phyloP scores from a whole-genome alignment of 2,888 invertebrate genomes.

The Thymelicus lineola region DNA sequence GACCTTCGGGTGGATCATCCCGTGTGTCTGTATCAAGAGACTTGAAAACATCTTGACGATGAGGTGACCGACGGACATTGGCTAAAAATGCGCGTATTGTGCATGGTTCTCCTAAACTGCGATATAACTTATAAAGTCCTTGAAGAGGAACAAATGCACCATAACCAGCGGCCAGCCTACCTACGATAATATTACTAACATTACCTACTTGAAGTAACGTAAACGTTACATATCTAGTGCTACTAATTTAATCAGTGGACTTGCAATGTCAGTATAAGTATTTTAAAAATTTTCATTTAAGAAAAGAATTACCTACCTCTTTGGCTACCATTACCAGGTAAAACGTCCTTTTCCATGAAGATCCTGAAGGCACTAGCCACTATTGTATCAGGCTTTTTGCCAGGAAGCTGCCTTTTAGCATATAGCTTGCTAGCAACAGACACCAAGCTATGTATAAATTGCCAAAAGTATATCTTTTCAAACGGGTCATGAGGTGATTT shows the following conservation, averaged over 20 bases:
- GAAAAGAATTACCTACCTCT: conserved; percentile 60
- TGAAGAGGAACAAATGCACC: conserved; percentile 73
- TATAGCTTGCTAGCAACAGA: conserved; percentile 79
- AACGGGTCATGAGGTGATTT: conserved; percentile 81
- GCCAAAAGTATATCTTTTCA: conserved; percentile 86
- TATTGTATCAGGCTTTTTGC: conserved; percentile 72
- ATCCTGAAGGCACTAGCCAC: conserved; percentile 79
- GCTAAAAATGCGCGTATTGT: conserved; percentile 69
- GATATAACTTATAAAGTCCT: conserved; percentile 73
- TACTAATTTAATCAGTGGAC: too few relatives aligned
- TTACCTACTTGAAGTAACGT: too few relatives aligned
- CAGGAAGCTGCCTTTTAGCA: conserved; percentile 63
- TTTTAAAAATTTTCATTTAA: too few relatives aligned
- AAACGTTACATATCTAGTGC: too few relatives aligned
- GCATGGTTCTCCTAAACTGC: conserved; percentile 74
- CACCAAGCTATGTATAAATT: conserved; percentile 84
- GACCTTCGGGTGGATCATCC: conserved; percentile 56
- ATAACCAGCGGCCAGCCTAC: conserved; percentile 61
- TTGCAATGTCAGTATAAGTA: too few relatives aligned
- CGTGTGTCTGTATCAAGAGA: conserved; percentile 53
- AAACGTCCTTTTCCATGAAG: conserved; percentile 80
- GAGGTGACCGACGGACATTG: conserved; percentile 59
- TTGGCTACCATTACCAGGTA: conserved; percentile 67
- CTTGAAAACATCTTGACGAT: conserved; percentile 46
- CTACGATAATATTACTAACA: conserved; percentile 47